Conservation (phyloP, 92 coral and sea anemone species). For the Phenganax subtilis region DNA sequence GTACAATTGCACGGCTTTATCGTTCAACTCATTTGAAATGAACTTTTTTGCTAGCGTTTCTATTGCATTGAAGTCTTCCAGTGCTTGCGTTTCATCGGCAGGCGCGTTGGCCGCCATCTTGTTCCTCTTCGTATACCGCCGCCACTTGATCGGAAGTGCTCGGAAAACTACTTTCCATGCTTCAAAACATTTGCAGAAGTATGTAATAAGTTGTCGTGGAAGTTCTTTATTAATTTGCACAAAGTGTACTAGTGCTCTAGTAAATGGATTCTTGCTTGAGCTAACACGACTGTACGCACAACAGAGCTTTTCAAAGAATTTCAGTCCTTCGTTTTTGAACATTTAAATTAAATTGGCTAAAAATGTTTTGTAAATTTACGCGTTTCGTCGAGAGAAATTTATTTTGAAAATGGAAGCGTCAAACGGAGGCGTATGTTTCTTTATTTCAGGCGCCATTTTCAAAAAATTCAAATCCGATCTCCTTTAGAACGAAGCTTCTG, state of each 20-base stretch:
- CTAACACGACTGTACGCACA: no score
- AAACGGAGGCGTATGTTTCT: not conserved
- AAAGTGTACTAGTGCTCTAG: no score
- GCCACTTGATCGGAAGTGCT: not conserved
- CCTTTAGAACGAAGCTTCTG: not conserved
- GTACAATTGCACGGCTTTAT: constrained; percentile 39
- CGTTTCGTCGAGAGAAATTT: not conserved
- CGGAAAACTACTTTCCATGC: no score
- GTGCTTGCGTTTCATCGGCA: no score
- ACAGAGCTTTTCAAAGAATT: no score
- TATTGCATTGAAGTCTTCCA: not conserved
- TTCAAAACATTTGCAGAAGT: no score
- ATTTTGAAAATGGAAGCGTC: not conserved
- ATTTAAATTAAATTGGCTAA: no score
- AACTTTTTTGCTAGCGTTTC: constrained; percentile 44
- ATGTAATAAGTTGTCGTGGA: no score
- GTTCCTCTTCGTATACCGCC: not conserved
- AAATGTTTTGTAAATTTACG: not conserved
- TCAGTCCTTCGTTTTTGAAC: no score
- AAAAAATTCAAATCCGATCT: not conserved
- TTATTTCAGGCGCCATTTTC: constrained; percentile 55
- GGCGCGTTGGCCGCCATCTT: constrained; percentile 1
- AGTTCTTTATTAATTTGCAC: no score
- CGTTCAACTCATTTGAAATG: constrained; percentile 18
- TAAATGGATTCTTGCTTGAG: no score